Base-by-base conservation (phyloP, 2,888 invertebrate species). In the Drosophila prolongata region DNA sequence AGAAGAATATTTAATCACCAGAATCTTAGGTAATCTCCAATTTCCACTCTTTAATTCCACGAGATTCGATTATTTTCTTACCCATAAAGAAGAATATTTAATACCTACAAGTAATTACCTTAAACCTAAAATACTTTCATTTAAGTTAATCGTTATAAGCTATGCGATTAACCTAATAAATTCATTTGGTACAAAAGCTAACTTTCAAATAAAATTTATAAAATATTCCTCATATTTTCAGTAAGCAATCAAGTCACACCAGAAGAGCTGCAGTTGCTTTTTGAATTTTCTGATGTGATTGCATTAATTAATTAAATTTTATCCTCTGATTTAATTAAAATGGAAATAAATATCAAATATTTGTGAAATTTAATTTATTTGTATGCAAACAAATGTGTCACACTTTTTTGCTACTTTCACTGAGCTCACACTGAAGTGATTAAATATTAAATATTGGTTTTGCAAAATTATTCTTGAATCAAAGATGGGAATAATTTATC, bases 271-370 rank as follows among this genome's bases (percentile, higher is more conserved):
- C 9, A 19, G 19, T 42, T 42, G 40, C 40, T 42, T n/a, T 59
- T 56, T 24, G 14, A 16, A 19, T 42, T 49, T 56, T 66, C 27
- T 40, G 14, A 37, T 43, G 35, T 55, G 24, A 50, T 69, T 70
- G 71, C 30, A 46, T 54, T 50, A 55, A 27, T 65, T 70, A 49
- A 62, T 77, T 44, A 67, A 57, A 73, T 73, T 65, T 47, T 54
- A 55, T 46, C 55, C 47, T 11, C 38, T 54, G 56, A 56, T 62
- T 77, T 84, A 77, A 87, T 87, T 82, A 71, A 81, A 76, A 74
- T 47, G 62, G 8, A 37, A 57, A 60, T 58, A 73, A 72, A 76
- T 59, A 70, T 60, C 59, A 66, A 60, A 73, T 70, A 77, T 77
- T 74, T 79, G 64, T 14, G 40, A 40, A 60, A 35, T 67, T 35